A percentile compares a stretch with the other conserved stretches of the same genome.
Evolutionary conservation across 2,113 vertebrate species (phyloP).

Genomic region (Etia nguti): DNA sequence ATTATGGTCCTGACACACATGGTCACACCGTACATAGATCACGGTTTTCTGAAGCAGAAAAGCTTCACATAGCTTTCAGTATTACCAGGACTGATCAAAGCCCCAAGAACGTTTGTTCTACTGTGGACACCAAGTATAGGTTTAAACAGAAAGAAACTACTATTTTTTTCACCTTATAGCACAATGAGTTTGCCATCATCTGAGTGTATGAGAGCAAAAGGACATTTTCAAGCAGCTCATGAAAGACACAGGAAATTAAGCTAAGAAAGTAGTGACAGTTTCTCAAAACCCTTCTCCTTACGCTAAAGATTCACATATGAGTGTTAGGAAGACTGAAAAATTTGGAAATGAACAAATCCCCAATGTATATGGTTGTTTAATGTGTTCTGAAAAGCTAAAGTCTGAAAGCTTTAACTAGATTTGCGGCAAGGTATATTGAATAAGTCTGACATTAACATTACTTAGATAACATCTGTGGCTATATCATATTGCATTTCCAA

Average conservation of each 20-base stretch:
- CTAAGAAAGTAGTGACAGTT: not conserved
- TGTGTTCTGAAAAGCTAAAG: not conserved
- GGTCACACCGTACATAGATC: constrained; percentile 32
- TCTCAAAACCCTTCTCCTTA: not conserved
- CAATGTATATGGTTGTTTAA: not conserved
- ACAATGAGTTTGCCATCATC: not conserved
- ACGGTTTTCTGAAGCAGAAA: constrained; percentile 19
- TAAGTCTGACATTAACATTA: not conserved
- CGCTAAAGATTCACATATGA: not conserved
- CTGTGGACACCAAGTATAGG: not conserved
- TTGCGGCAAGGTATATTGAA: not conserved
- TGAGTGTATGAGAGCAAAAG: not conserved
- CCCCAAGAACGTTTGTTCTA: not conserved
- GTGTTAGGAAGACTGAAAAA: not conserved
- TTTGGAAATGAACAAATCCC: not conserved
- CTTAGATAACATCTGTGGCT: not conserved
- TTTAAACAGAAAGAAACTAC: not conserved
- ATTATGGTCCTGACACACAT: constrained; percentile 26
- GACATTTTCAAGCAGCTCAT: not conserved
- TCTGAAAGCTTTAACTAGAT: not conserved
- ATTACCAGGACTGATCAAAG: not conserved
- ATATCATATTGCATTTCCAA: not conserved
- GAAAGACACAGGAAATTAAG: not conserved
- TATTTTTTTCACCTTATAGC: not conserved
- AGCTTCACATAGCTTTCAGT: constrained; percentile 29